phyloP scores from a whole-genome alignment of 2,797 vertebrate species.

The Anguilla marmorata region DNA sequence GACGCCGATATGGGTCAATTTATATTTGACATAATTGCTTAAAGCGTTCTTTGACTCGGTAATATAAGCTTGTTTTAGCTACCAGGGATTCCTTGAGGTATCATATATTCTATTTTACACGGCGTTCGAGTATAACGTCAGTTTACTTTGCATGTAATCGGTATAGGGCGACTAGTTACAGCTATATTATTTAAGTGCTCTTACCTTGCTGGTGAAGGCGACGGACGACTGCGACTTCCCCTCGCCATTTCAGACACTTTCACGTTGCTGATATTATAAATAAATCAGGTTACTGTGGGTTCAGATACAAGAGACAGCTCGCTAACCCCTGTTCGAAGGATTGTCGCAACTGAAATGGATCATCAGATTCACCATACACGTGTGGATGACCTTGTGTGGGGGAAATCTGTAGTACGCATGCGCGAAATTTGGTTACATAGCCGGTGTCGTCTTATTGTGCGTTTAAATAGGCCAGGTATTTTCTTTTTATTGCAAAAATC shows the following conservation, averaged over 20 bases:
- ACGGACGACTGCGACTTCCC: slow-evolving; percentile 69
- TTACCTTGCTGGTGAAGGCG: slow-evolving; percentile 64
- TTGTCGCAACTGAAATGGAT: not conserved
- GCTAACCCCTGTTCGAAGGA: not conserved
- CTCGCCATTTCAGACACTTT: slow-evolving; percentile 59
- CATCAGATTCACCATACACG: not conserved
- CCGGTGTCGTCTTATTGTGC: not conserved
- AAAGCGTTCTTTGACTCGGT: no score
- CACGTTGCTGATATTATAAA: not conserved
- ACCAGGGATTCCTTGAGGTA: not conserved
- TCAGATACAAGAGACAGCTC: not conserved
- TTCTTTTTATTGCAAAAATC: no score
- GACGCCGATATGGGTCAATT: not conserved
- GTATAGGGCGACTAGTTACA: not conserved
- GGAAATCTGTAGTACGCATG: not conserved
- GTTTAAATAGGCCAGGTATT: no score
- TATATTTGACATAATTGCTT: not conserved
- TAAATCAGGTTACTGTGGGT: not conserved
- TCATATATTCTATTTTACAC: not conserved
- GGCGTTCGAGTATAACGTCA: not conserved
- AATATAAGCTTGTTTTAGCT: not conserved
- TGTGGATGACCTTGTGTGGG: slow-evolving; percentile 5
- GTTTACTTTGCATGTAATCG: not conserved
- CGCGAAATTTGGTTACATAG: not conserved
- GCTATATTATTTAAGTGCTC: not conserved